Percentiles rank a stretch among this genome's conserved stretches.
Evolutionary conservation across 2,797 vertebrate genomes (phyloP).

Genomic region (Cynodonichthys magdalenae): DNA sequence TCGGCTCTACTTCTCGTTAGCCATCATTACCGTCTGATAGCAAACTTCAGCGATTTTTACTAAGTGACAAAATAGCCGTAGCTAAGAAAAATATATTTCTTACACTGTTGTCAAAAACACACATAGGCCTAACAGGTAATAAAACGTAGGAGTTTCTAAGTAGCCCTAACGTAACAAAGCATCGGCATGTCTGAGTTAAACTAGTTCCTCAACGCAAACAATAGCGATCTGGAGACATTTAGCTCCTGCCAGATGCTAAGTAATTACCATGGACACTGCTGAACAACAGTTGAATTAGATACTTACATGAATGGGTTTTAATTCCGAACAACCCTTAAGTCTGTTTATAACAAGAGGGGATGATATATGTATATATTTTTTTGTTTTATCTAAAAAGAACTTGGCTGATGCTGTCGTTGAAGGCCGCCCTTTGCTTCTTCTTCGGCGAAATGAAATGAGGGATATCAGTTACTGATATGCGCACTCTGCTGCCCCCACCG

Average conservation of each 20-base stretch:
- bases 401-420: conserved; percentile 52
- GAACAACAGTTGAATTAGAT: not conserved
- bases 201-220: conserved; percentile 72
- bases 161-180: conserved; percentile 59
- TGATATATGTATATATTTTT: conserved; percentile 16
- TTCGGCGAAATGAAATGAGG: not conserved
- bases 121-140: not conserved
- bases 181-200: conserved; percentile 69
- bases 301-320: conserved; percentile 72
- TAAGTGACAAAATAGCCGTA: not conserved
- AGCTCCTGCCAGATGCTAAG: conserved; percentile 7
- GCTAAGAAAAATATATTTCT: not conserved
- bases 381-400: conserved; percentile 57
- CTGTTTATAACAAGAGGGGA: conserved; percentile 17
- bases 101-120: not conserved
- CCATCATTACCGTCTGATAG: conserved; percentile 40
- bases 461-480: not conserved
- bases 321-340: conserved; percentile 36
- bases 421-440: conserved; percentile 72
- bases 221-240: conserved; percentile 49
- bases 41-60: conserved; percentile 25
- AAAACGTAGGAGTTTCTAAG: conserved; percentile 45
- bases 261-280: not conserved
- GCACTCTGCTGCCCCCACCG: conserved; percentile 31
- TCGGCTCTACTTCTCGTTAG: conserved; percentile 37